A percentile compares a stretch with the other conserved stretches of the same genome.
Conservation (phyloP, 2,888 invertebrate genomes). For the Mimachlamys varia region DNA sequence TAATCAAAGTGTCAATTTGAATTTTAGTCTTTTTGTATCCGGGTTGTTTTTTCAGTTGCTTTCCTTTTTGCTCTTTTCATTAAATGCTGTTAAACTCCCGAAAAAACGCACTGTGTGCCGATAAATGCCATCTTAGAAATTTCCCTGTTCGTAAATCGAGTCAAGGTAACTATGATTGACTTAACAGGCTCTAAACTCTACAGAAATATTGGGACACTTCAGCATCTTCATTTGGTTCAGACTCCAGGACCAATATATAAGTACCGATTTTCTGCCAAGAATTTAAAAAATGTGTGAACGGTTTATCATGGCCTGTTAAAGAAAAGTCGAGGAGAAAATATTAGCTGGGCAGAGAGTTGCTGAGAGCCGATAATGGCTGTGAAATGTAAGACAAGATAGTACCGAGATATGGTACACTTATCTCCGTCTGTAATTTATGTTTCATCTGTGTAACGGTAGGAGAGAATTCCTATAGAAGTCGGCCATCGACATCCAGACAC, state of each 20-base stretch:
- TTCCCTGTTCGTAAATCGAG: too few relatives aligned
- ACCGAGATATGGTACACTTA: background rate
- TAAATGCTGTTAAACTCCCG: too few relatives aligned
- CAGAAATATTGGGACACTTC: background rate
- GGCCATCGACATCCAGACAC: background rate
- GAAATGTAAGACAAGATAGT: slow-evolving; percentile 24
- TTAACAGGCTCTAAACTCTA: too few relatives aligned
- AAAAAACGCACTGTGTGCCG: too few relatives aligned
- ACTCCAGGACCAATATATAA: background rate
- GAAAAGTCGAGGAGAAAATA: slow-evolving; percentile 15
- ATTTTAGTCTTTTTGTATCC: too few relatives aligned
- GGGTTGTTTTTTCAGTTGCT: too few relatives aligned
- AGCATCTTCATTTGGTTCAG: background rate
- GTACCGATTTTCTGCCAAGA: background rate
- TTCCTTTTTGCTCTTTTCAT: too few relatives aligned
- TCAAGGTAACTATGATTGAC: too few relatives aligned
- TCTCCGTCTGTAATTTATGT: background rate
- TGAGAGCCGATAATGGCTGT: background rate
- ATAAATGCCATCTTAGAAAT: too few relatives aligned
- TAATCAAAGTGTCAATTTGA: too few relatives aligned
- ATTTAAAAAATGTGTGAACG: background rate
- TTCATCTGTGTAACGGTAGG: background rate
- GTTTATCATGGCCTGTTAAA: background rate
- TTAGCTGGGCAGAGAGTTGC: slow-evolving; percentile 14
- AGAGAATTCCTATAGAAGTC: background rate